Conservation (phyloP, 2,888 invertebrate genomes). For the Exocentrus adspersus region DNA sequence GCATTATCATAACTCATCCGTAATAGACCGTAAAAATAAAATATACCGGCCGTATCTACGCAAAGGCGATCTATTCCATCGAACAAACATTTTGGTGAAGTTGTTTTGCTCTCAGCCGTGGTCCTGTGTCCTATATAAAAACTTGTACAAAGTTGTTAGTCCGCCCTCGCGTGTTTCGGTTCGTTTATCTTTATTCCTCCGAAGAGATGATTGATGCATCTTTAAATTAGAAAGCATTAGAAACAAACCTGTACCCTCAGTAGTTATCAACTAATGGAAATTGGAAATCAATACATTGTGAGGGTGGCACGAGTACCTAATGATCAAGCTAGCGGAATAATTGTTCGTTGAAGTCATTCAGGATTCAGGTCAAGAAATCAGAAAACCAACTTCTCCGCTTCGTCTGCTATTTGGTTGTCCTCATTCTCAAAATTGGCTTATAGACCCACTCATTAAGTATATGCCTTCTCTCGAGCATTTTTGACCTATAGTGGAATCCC, state of each 20-base stretch:
- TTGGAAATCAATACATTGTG: no score
- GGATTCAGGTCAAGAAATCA: no score
- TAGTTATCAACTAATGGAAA: no score
- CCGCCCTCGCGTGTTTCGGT: not conserved
- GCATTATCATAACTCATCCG: not conserved
- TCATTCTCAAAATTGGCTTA: no score
- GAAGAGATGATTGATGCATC: not conserved
- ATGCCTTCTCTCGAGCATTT: no score
- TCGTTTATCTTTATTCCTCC: not conserved
- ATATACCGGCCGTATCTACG: not conserved
- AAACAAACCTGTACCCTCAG: not conserved
- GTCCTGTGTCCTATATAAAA: not conserved
- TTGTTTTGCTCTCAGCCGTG: not conserved
- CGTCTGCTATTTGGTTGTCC: no score
- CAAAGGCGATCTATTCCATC: not conserved
- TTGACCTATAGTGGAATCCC: no score
- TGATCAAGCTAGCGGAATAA: no score
- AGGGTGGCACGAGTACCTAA: no score
- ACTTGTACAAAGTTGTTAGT: not conserved
- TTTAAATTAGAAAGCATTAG: not conserved
- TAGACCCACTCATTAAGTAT: no score
- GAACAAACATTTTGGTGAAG: not conserved
- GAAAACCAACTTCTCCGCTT: no score
- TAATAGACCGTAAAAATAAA: conserved; percentile 1
- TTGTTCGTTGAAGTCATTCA: no score